Evolutionary conservation across 2,113 vertebrate species (phyloP).

Genomic region (Alouatta palliata): DNA sequence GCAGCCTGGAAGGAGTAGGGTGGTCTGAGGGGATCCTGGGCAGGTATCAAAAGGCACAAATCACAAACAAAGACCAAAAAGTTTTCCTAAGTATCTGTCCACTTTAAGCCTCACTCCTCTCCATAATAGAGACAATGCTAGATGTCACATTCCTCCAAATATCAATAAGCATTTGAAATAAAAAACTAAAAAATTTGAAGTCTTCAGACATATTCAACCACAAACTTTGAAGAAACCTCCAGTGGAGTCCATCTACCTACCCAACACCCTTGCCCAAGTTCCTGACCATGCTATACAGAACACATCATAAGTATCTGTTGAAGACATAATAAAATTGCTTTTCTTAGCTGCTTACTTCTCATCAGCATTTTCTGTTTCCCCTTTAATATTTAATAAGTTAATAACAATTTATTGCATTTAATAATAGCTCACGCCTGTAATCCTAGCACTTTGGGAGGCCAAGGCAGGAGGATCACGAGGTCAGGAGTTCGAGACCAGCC

Average conservation of each 20-base stretch:
- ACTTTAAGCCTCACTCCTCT: not conserved
- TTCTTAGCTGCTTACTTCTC: constrained; percentile 7
- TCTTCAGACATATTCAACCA: not conserved
- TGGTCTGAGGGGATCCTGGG: not conserved
- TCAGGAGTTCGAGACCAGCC: too few species aligned
- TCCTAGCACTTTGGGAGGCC: too few species aligned
- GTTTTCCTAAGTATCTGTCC: not conserved
- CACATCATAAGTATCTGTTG: not conserved
- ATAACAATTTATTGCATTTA: too few species aligned
- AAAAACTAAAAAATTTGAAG: not conserved
- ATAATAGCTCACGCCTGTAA: too few species aligned
- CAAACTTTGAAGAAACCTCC: not conserved
- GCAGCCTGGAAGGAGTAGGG: not conserved
- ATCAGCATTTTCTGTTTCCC: not conserved
- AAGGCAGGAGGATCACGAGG: too few species aligned
- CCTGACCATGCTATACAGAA: not conserved
- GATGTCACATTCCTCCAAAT: not conserved
- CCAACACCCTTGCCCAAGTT: not conserved
- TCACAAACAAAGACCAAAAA: not conserved
- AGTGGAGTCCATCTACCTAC: not conserved
- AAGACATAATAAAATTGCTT: not conserved
- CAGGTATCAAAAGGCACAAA: not conserved
- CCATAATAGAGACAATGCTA: not conserved
- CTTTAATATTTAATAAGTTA: not conserved
- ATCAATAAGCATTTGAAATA: not conserved